Percentiles rank a stretch among this genome's conserved stretches.
Conservation (phyloP, 1,140 invertebrate species). For the Zaprionus camerounensis region DNA sequence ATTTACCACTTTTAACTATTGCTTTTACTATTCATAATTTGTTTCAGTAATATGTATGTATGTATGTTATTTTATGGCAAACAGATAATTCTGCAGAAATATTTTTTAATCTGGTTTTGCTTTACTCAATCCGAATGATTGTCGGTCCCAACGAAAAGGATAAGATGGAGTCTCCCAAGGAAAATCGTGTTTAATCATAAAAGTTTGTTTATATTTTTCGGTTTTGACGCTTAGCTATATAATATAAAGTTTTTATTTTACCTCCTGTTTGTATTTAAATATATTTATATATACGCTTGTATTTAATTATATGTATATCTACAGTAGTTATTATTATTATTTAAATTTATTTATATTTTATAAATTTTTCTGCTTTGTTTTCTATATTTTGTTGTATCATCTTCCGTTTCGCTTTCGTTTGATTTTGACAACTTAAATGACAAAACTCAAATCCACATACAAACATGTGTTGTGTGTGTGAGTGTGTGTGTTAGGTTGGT, state of each 20-base stretch:
- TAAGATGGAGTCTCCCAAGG: conserved; percentile 14
- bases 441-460: conserved; percentile 3
- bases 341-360: conserved; percentile 70
- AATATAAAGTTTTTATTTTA: conserved; percentile 55
- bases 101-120: background rate
- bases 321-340: conserved; percentile 79
- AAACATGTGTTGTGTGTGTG: background rate
- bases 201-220: conserved; percentile 81
- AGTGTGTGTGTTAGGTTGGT: conserved; percentile 18
- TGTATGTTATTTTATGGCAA: background rate
- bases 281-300: conserved; percentile 66
- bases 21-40: background rate
- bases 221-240: conserved; percentile 75
- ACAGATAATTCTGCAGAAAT: background rate
- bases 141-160: background rate
- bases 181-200: conserved; percentile 69
- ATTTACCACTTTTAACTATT: background rate
- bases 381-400: conserved; percentile 31
- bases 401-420: background rate
- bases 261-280: conserved; percentile 55
- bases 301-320: conserved; percentile 80
- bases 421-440: background rate
- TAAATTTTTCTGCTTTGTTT: conserved; percentile 56
- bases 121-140: background rate
- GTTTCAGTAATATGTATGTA: no score